phyloP scores from a whole-genome alignment of 2,113 vertebrate genomes.

The Rhodinocichla rosea region DNA sequence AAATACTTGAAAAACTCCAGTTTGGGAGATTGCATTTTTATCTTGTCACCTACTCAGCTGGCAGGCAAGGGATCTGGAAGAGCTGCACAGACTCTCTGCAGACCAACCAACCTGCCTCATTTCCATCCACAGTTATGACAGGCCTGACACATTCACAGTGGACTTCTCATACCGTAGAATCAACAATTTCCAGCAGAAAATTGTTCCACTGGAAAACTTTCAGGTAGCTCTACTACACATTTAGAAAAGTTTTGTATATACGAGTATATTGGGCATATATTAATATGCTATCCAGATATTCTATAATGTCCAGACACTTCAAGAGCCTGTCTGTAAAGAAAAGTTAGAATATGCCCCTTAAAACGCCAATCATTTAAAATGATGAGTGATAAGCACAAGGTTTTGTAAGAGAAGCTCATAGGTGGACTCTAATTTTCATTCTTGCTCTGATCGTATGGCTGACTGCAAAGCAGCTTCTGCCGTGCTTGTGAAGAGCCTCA shows the following conservation, averaged over 20 bases:
- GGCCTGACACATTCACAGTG: neutral
- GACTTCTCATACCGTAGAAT: neutral
- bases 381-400: neutral
- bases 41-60: neutral
- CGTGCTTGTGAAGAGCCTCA: neutral
- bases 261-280: neutral
- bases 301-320: neutral
- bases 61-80: neutral
- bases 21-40: neutral
- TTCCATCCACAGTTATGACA: conserved; percentile 33
- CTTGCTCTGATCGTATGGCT: neutral
- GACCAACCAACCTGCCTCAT: neutral
- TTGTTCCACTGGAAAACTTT: neutral
- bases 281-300: neutral
- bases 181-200: neutral
- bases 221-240: neutral
- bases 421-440: neutral
- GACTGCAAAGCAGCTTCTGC: neutral
- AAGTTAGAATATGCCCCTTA: neutral
- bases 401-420: neutral
- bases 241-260: neutral
- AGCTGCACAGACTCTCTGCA: neutral
- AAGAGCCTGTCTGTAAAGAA: neutral
- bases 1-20: neutral
- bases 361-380: neutral